Evolutionary conservation across 2,888 invertebrate genomes (phyloP).

Genomic region (Timema cristinae): DNA sequence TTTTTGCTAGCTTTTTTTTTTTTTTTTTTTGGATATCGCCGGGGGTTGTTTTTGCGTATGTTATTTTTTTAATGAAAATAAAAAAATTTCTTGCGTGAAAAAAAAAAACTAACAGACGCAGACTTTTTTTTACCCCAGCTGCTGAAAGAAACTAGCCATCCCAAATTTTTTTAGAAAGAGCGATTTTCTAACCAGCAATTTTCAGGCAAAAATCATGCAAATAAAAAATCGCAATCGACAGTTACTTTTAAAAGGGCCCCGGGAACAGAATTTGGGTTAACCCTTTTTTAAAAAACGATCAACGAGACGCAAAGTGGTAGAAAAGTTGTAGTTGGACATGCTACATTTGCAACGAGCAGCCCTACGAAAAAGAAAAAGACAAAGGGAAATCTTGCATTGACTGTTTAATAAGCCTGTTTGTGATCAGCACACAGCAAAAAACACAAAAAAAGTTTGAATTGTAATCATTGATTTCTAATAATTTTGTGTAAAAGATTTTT

Average conservation of each 20-base stretch:
- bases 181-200: conserved; percentile 13
- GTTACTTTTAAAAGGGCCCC: not conserved
- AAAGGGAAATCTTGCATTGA: conserved; percentile 6
- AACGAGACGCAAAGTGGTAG: not conserved
- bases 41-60: conserved; percentile 10
- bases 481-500: conserved; percentile 12
- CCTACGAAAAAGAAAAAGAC: not conserved
- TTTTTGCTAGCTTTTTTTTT: conserved; percentile 9
- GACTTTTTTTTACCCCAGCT: conserved; percentile 6
- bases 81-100: not conserved
- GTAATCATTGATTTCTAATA: conserved; percentile 16
- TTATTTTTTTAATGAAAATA: conserved; percentile 8
- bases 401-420: conserved; percentile 13
- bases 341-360: conserved; percentile 16
- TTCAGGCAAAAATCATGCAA: not conserved
- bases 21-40: conserved; percentile 12
- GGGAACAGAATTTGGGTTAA: conserved; percentile 2
- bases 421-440: too few species aligned
- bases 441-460: conserved; percentile 8
- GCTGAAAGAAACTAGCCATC: not conserved
- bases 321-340: not conserved
- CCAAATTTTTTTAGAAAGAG: conserved; percentile 13
- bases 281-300: not conserved
- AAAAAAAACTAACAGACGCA: conserved; percentile 8
- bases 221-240: not conserved